These are phyloP conservation scores for Aldabrachelys gigantea DNA, from an alignment of 2,113 vertebrate genomes.

Conservation along the genomic window DNA sequence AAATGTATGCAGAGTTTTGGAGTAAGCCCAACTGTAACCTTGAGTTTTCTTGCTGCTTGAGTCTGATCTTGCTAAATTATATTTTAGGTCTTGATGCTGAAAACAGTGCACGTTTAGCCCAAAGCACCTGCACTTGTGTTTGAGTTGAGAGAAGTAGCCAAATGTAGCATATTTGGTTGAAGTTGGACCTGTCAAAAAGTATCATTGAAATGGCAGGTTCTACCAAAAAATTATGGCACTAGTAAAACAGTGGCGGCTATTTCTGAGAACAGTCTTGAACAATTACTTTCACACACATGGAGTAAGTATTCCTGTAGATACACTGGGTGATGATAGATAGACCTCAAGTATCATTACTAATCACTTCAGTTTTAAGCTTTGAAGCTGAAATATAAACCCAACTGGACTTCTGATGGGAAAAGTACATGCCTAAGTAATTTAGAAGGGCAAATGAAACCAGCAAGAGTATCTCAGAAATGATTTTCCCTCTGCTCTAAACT, in stretches of 20 bases:
- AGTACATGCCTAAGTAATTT: slow-evolving; percentile 63
- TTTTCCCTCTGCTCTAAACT: slow-evolving; percentile 50
- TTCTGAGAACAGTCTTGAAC: slow-evolving; percentile 49
- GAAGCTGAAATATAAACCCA: slow-evolving; percentile 7
- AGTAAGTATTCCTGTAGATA: slow-evolving; percentile 62
- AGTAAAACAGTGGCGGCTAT: not conserved
- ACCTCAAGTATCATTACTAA: slow-evolving; percentile 58
- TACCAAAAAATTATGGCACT: not conserved
- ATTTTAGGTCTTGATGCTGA: not conserved
- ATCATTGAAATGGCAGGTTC: slow-evolving; percentile 26
- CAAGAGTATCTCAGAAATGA: slow-evolving; percentile 41
- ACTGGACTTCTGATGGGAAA: slow-evolving; percentile 66
- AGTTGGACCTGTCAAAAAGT: not conserved
- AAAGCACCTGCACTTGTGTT: not conserved
- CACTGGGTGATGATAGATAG: slow-evolving; percentile 53
- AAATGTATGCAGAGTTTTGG: not conserved
- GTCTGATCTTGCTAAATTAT: not conserved
- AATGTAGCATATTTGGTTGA: slow-evolving; percentile 10
- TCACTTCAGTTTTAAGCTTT: slow-evolving; percentile 55
- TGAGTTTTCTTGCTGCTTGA: not conserved
- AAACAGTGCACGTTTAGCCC: not conserved
- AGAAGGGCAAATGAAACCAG: slow-evolving; percentile 59
- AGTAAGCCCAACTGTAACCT: not conserved
- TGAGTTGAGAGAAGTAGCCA: not conserved
- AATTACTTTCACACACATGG: slow-evolving; percentile 53